Base-by-base conservation (phyloP, 1,140 invertebrate species). In the Drosophila kurseongensis region DNA sequence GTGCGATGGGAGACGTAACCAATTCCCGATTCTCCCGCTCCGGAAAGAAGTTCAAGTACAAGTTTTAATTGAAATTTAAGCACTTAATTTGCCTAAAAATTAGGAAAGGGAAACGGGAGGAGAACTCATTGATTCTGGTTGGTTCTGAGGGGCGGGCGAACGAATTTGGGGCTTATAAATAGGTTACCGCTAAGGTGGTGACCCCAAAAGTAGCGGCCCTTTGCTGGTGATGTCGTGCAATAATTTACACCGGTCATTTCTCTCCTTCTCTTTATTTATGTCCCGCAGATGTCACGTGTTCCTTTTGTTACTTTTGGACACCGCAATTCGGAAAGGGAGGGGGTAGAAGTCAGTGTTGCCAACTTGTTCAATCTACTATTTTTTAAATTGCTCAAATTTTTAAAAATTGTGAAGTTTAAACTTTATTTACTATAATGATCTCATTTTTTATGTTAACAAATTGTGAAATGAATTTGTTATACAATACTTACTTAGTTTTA, bases 41-140 rank as follows among this genome's bases (percentile, higher is more conserved):
- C 10, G 5, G 32, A 5, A 57, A 35, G 48, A 55, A 55, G 27
- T 57, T 63, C 36, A 41, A 66, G 60, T 41, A 75, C 69, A 88
- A 88, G 71, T 88, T 86, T 82, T 88, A 86, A 86, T 86, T 86
- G 83, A 83, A 88, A 83, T 79, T 86, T 88, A 86, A 83, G 83
- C 84, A 88, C 79, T 79, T 88, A 76, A 88, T 75, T 88, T 73
- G 60, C 38, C 62, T 14, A 38, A 71, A 75, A 58, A 62, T 59
- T 29, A 73, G 29, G 42, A 23, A 14, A 16, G 47, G 12, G 42
- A 42, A 52, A 40, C 35, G 23, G 7, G 8, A 63, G n/a, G 27
- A 38, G 5, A 36, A 32, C 38, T 38, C 60, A 82, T 76, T 76
- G 83, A 88, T 79, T 73, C 48, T 38, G 41, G 44, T 13, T 12